Conservation (phyloP, 2,113 vertebrate species). For the Embiotoca jacksoni region DNA sequence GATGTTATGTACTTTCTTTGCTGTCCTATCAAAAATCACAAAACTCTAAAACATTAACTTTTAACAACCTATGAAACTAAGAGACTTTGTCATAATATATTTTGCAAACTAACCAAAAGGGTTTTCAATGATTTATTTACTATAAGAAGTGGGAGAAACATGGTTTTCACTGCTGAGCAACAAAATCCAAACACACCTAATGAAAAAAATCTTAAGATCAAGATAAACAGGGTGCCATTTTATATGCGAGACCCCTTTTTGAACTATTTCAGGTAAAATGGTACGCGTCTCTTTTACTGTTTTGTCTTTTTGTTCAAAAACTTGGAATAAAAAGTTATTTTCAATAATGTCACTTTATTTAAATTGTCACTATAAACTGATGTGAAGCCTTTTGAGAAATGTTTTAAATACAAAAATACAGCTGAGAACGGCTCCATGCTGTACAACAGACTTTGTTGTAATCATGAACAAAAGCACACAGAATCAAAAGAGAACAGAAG, state of each 20-base stretch:
- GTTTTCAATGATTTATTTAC: not conserved
- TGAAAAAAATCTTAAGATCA: not conserved
- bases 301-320: slow-evolving; percentile 21
- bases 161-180: slow-evolving; percentile 1
- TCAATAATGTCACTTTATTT: slow-evolving; percentile 70
- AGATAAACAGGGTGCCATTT: not conserved
- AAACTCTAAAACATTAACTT: not conserved
- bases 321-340: slow-evolving; percentile 48
- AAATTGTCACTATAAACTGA: slow-evolving; percentile 61
- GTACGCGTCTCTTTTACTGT: not conserved
- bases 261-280: slow-evolving; percentile 14
- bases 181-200: not conserved
- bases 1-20: not conserved
- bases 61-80: not conserved
- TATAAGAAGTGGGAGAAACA: not conserved
- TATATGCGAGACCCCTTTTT: slow-evolving; percentile 1
- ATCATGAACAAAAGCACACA: slow-evolving; percentile 38
- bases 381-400: slow-evolving; percentile 53
- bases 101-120: not conserved
- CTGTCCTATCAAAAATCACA: not conserved
- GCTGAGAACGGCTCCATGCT: slow-evolving; percentile 33
- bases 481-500: slow-evolving; percentile 15
- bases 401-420: slow-evolving; percentile 77
- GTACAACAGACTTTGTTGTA: slow-evolving; percentile 22
- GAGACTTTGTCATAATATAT: not conserved